Conservation (phyloP, 2,888 invertebrate genomes). For the Physocephala rufipes region DNA sequence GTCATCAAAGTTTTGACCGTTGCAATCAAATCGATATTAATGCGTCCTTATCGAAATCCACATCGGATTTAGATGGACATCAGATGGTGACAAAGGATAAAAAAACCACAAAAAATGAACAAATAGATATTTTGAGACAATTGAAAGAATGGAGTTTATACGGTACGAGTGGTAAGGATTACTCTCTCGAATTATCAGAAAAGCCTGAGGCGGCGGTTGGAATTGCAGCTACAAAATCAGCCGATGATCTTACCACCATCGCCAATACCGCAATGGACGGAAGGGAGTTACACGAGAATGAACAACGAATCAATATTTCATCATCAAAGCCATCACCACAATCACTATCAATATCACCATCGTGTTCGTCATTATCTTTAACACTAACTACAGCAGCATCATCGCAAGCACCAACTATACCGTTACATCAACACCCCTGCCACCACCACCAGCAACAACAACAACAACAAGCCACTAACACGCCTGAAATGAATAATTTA, state of each 20-base stretch:
- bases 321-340: slow-evolving; percentile 2
- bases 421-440: slow-evolving; percentile 12
- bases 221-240: background rate
- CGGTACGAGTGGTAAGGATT: slow-evolving; percentile 59
- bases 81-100: slow-evolving; percentile 8
- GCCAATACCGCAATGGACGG: too few species aligned
- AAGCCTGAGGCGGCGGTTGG: background rate
- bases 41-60: slow-evolving; percentile 52
- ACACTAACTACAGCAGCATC: slow-evolving; percentile 1
- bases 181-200: slow-evolving; percentile 26
- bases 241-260: too few species aligned
- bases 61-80: slow-evolving; percentile 49
- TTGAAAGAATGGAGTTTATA: slow-evolving; percentile 64
- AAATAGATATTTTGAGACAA: slow-evolving; percentile 59
- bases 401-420: slow-evolving; percentile 3
- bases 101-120: slow-evolving; percentile 54
- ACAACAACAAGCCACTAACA: slow-evolving; percentile 14
- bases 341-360: slow-evolving; percentile 10
- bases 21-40: background rate
- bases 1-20: slow-evolving; percentile 47
- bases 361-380: slow-evolving; percentile 29
- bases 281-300: slow-evolving; percentile 43
- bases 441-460: slow-evolving; percentile 15
- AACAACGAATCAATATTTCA: slow-evolving; percentile 46
- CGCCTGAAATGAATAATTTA: slow-evolving; percentile 43